These are phyloP conservation scores for Pomatorhinus ruficollis DNA, from an alignment of 2,113 vertebrate genomes.

Conservation along the genomic window DNA sequence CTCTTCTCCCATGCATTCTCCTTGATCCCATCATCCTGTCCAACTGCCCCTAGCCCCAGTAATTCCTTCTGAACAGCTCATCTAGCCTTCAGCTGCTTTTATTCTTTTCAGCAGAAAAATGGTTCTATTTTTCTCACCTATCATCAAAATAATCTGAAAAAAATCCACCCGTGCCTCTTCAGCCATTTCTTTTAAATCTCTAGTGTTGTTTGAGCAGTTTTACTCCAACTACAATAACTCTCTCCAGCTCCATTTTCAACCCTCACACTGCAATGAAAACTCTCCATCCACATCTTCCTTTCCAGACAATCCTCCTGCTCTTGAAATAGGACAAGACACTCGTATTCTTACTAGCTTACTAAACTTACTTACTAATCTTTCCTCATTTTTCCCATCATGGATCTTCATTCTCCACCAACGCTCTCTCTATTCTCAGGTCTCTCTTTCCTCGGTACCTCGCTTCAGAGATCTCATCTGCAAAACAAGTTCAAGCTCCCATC, in stretches of 20 bases:
- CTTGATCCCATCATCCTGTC: background rate
- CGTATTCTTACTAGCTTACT: background rate
- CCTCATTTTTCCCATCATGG: background rate
- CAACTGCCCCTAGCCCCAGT: rapidly evolving
- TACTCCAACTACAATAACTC: background rate
- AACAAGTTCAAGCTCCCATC: background rate
- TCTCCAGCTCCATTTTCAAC: background rate
- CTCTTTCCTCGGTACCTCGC: background rate
- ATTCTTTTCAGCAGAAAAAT: background rate
- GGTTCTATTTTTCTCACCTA: background rate
- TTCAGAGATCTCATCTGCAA: background rate
- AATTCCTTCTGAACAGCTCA: background rate
- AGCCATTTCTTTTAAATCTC: background rate
- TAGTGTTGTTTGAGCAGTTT: background rate
- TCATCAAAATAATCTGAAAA: background rate
- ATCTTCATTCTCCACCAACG: background rate
- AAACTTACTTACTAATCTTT: background rate
- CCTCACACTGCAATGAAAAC: background rate
- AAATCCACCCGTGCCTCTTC: background rate
- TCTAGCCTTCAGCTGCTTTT: background rate
- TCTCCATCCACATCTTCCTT: background rate
- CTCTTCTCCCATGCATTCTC: background rate
- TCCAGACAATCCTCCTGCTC: background rate
- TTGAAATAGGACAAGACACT: background rate
- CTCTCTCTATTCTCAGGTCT: background rate